These are phyloP conservation scores for Callorhinus ursinus DNA, from an alignment of 2,113 vertebrate genomes.

Conservation along the genomic window DNA sequence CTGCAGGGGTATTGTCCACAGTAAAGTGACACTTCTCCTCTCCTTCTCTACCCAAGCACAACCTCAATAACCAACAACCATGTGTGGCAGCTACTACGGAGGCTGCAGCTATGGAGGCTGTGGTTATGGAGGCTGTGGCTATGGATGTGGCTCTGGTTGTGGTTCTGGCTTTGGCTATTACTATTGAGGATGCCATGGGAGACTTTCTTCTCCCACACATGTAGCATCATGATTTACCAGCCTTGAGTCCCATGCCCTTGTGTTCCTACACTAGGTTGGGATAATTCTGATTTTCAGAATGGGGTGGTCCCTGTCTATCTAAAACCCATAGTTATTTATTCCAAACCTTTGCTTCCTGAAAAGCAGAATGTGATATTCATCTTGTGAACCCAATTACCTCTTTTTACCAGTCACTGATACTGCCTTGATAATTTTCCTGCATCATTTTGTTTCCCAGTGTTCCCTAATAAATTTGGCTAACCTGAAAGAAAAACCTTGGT, in stretches of 20 bases:
- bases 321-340: neutral
- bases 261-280: neutral
- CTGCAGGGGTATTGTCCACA: neutral
- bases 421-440: neutral
- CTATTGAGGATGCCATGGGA: neutral
- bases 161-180: neutral
- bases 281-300: neutral
- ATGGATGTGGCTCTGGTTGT: neutral
- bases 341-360: neutral
- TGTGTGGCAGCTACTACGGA: constrained; percentile 36
- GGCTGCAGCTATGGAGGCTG: neutral
- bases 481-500: neutral
- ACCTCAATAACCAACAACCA: constrained; percentile 11
- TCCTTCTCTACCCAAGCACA: neutral
- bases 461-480: constrained; percentile 12
- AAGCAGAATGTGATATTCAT: neutral
- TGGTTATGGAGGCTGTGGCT: neutral
- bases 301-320: too few relatives aligned
- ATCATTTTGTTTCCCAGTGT: neutral
- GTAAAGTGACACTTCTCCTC: neutral
- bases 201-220: neutral
- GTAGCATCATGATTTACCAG: neutral
- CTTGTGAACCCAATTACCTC: neutral
- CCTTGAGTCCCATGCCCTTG: neutral
- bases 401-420: neutral